phyloP scores from a whole-genome alignment of 2,113 vertebrate species.

The Sarotherodon lohbergeri region DNA sequence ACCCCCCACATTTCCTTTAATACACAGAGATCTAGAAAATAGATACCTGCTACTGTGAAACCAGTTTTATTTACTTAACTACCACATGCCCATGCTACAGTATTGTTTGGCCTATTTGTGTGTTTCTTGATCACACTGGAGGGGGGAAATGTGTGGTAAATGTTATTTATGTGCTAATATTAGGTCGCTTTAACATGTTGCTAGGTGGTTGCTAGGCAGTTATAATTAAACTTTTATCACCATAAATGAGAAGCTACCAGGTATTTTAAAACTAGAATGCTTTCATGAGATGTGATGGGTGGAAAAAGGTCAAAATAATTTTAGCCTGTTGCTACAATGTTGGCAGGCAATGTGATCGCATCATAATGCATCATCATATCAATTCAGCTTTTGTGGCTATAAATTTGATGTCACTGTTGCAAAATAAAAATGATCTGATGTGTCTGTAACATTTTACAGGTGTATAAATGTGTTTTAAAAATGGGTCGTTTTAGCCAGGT shows the following conservation, averaged over 20 bases:
- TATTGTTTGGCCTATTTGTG: neutral
- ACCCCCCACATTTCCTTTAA: neutral
- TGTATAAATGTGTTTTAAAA: neutral
- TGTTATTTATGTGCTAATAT: neutral
- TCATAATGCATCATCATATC: neutral
- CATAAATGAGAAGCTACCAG: neutral
- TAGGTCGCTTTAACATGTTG: neutral
- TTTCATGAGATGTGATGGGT: neutral
- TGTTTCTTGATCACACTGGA: neutral
- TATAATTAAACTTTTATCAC: neutral
- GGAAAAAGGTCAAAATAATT: neutral
- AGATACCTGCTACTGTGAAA: neutral
- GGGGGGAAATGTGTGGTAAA: neutral
- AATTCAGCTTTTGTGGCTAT: neutral
- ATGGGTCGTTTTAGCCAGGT: neutral
- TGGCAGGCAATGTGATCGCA: neutral
- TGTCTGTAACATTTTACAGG: neutral
- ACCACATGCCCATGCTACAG: neutral
- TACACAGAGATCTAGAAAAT: neutral
- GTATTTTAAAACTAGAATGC: neutral
- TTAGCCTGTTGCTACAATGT: neutral
- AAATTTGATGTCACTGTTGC: neutral
- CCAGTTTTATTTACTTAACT: neutral
- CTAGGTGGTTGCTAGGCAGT: neutral
- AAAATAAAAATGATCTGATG: neutral